Evolutionary conservation across 2,113 vertebrate species (phyloP), one percentile per base, ranked within the genome.

Genomic region (Scatophagus argus): DNA sequence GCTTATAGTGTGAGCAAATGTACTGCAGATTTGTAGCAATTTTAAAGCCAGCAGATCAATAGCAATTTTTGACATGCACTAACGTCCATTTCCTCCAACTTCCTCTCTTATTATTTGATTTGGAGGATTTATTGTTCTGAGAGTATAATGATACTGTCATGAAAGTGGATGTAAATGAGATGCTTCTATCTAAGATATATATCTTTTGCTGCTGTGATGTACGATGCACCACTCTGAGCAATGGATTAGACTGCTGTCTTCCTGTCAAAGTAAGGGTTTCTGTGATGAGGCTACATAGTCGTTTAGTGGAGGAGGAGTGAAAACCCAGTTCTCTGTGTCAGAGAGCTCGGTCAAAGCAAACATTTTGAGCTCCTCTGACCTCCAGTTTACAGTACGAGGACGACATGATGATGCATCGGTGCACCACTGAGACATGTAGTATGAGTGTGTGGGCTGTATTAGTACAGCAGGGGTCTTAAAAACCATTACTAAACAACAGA

Each of bases 21-120:
- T 55, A 43, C 77, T 74, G 84, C 29, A 70, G 70, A 75, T 74
- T 84, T 85, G 49, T 27, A 66, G 84, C 64, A 64, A 59, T 76
- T 82, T 81, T n/a, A 82, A 79, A 76, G 68, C 55, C 47, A 49
- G 61, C 12, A 31, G 79, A 91, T 92, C 85, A 67, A 91, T 87
- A 82, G 43, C 25, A 7, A 13, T 80, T 86, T 88, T 63, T 77
- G 61, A 89, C 81, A 74, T 39, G 49, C 21, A 19, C 47, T 65
- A 80, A 52, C n/a, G 63, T 82, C 74, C 85, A 83, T 89, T 87
- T 90, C 77, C 84, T 86, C 55, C 54, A 21, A 52, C 78, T 47
- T 78, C 78, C 64, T 63, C 34, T 66, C 61, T 75, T 83, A 82
- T 84, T 82, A 88, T 89, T 86, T 87, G 76, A 91, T 91, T 80